Percentiles rank a stretch among this genome's conserved stretches.
These are phyloP conservation scores for Sycophaga agraensis DNA, from an alignment of 1,140 invertebrate genomes.

Conservation along the genomic window DNA sequence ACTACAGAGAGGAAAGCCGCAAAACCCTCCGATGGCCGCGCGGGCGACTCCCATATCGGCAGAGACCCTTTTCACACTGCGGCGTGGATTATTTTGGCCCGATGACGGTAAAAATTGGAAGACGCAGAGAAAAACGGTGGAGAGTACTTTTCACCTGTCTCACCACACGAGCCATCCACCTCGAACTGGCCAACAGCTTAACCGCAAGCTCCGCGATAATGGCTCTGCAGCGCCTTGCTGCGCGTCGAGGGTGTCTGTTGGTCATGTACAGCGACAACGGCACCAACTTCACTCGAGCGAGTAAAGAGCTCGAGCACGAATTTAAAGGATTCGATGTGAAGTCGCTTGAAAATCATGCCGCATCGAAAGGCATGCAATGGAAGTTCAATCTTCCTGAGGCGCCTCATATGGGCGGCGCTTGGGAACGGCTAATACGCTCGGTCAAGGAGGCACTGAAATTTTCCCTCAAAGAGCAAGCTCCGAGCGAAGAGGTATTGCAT, in stretches of 20 bases:
- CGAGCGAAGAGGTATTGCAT: background rate
- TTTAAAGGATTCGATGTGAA: background rate
- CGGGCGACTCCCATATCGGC: slow-evolving; percentile 31
- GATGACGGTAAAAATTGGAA: slow-evolving; percentile 32
- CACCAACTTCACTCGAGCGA: slow-evolving; percentile 39
- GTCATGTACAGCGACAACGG: slow-evolving; percentile 38
- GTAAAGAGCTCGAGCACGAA: slow-evolving; percentile 32
- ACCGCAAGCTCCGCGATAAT: slow-evolving; percentile 32
- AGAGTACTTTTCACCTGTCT: slow-evolving; percentile 41
- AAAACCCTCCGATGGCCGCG: slow-evolving; percentile 29
- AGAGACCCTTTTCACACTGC: slow-evolving; percentile 33
- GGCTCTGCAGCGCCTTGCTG: slow-evolving; percentile 39
- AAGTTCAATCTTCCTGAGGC: background rate
- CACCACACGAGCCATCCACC: slow-evolving; percentile 33
- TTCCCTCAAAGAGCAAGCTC: background rate
- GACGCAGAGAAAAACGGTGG: slow-evolving; percentile 39
- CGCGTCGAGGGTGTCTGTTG: slow-evolving; percentile 25
- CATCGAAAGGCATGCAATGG: background rate
- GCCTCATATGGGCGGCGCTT: too few species aligned
- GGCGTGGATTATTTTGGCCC: slow-evolving; percentile 43
- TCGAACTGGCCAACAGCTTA: slow-evolving; percentile 27
- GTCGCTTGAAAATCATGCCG: too few species aligned
- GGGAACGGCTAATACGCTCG: background rate
- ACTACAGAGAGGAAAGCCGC: background rate
- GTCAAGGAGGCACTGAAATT: background rate